Evolutionary conservation across 1,140 invertebrate genomes (phyloP).

Genomic region (Melipona quadrifasciata): DNA sequence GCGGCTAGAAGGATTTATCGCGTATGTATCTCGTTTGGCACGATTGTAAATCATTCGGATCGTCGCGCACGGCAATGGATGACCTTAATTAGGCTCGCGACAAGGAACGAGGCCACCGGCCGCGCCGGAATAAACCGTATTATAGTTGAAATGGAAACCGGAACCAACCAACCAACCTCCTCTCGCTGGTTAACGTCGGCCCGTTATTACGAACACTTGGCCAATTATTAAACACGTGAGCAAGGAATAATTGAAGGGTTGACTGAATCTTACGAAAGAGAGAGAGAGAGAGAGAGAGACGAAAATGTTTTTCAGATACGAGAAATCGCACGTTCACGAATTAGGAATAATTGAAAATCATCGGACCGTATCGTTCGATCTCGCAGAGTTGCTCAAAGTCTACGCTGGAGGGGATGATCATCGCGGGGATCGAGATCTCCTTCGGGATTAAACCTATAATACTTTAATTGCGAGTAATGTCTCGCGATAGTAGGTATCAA

Average conservation of each 20-base stretch:
- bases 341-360: constrained; percentile 12
- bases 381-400: not conserved
- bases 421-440: not conserved
- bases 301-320: not conserved
- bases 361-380: not conserved
- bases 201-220: not conserved
- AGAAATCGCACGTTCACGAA: not conserved
- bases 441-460: too few species aligned
- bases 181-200: constrained; percentile 33
- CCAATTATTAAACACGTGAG: constrained; percentile 7
- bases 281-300: too few species aligned
- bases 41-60: constrained; percentile 51
- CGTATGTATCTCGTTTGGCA: constrained; percentile 36
- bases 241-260: not conserved
- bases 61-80: constrained; percentile 47
- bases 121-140: constrained; percentile 37
- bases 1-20: constrained; percentile 42
- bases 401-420: too few species aligned
- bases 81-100: constrained; percentile 61
- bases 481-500: not conserved
- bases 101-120: constrained; percentile 38
- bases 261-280: not conserved
- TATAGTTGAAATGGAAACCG: constrained; percentile 51
- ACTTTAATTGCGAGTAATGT: not conserved
- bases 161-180: not conserved